Conservation (phyloP, 2,113 vertebrate genomes). For the Etheostoma spectabile region DNA sequence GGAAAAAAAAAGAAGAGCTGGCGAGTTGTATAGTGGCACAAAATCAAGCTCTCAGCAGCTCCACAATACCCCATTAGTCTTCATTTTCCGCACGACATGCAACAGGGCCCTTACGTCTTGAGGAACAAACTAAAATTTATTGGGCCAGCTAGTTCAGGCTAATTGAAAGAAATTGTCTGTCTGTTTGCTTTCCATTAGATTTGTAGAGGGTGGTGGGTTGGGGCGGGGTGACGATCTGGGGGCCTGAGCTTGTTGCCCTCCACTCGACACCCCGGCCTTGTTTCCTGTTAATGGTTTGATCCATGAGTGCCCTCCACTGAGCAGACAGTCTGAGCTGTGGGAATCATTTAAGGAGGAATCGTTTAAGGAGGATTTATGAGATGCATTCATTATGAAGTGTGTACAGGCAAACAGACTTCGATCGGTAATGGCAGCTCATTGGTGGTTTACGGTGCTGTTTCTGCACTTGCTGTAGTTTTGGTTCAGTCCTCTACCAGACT, state of each 20-base stretch:
- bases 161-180: conserved; percentile 91
- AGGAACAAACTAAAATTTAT: conserved; percentile 87
- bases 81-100: conserved; percentile 84
- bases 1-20: not conserved
- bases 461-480: conserved; percentile 51
- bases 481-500: conserved; percentile 29
- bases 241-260: conserved; percentile 63
- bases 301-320: conserved; percentile 75
- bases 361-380: conserved; percentile 79
- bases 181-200: conserved; percentile 80
- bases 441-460: conserved; percentile 41
- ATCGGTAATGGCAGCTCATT: conserved; percentile 55
- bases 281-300: conserved; percentile 77
- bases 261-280: conserved; percentile 49
- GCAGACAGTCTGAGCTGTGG: conserved; percentile 71
- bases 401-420: conserved; percentile 61
- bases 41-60: conserved; percentile 83
- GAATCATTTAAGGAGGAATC: conserved; percentile 76
- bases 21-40: conserved; percentile 56
- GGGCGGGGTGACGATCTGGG: conserved; percentile 59
- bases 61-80: conserved; percentile 84
- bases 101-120: conserved; percentile 82
- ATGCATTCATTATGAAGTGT: conserved; percentile 71
- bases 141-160: conserved; percentile 80
- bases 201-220: conserved; percentile 53